Evolutionary conservation across 1,140 invertebrate species (phyloP).

Genomic region (Trachymyrmex cornetzi): DNA sequence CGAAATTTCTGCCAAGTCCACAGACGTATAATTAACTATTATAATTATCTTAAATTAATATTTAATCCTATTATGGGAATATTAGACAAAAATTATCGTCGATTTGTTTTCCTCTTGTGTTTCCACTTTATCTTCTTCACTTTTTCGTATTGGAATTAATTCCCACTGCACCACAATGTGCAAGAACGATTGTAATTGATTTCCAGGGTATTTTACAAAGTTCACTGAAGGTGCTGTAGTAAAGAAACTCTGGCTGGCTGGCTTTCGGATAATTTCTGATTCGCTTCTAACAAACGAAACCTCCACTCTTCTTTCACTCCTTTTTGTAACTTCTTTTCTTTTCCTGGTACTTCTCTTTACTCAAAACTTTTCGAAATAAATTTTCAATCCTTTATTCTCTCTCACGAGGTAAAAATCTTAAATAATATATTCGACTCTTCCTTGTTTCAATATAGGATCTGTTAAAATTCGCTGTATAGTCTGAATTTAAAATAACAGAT

Average conservation of each 20-base stretch:
- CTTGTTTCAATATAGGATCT: not conserved
- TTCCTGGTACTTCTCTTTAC: conserved; percentile 44
- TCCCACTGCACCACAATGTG: not conserved
- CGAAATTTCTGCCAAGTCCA: conserved; percentile 23
- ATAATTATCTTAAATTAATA: conserved; percentile 30
- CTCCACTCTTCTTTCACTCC: not conserved
- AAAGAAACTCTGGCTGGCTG: conserved; percentile 72
- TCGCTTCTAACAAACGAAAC: conserved; percentile 55
- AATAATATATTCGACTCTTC: conserved; percentile 12
- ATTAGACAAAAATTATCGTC: conserved; percentile 57
- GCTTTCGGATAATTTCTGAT: conserved; percentile 71
- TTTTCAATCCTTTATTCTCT: conserved; percentile 28
- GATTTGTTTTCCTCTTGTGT: conserved; percentile 30
- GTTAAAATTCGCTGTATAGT: not conserved
- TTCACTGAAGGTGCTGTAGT: conserved; percentile 79
- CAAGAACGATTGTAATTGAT: conserved; percentile 46
- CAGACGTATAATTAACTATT: conserved; percentile 71
- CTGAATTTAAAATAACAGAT: not conserved
- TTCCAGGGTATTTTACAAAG: conserved; percentile 77
- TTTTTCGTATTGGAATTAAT: conserved; percentile 17
- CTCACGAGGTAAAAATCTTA: not conserved
- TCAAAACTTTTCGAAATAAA: conserved; percentile 67
- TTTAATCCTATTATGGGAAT: conserved; percentile 21
- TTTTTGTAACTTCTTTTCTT: not conserved
- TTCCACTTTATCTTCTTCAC: conserved; percentile 19